Evolutionary conservation across 2,113 vertebrate species (phyloP), one percentile per base, ranked within the genome.

Genomic region (Halichoeres trimaculatus): DNA sequence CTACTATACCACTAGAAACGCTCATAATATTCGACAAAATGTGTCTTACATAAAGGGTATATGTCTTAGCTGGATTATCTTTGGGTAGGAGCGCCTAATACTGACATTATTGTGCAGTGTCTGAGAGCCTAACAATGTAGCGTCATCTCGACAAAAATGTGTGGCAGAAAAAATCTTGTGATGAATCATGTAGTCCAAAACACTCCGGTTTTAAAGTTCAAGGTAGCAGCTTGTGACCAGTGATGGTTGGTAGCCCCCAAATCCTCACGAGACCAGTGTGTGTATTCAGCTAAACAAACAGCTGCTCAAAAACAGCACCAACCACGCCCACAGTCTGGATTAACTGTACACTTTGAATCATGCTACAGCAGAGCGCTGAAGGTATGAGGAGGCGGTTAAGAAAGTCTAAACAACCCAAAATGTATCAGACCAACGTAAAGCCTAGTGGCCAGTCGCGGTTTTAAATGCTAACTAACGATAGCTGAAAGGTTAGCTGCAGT

Each of bases 321-420:
- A 74, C 85, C 91, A 92, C 88, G 83, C 91, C 88, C 89, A 90
- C 87, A 72, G 74, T 41, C 68, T 48, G 63, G 13, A 70, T 81
- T 20, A 58, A 64, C 12, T 53, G 8, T 4, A 13, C 26, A 13
- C 34, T 16, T 36, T 41, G 54, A 57, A 19, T 57, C 34, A 70
- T 3, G 22, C 45, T 6, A 26, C 56, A 56, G 9, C 10, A 26
- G 22, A 4, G 12, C 16, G 11, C 5, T 0, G 14, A 10, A 16
- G 24, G 45, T n/a, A 65, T 3, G 8, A 52, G 10, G 1, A 1
- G 26, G 6, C 8, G 7, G 1, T 12, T 61, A 40, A 11, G 16
- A 10, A 3, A 1, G 2, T 9, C n/a, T 4, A 16, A 22, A 26
- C 1, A n/a, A 5, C 1, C 0, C 20, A 2, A 0, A n/a, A 14